A percentile compares a stretch with the other conserved stretches of the same genome.
These are phyloP conservation scores for Rhingia rostrata DNA, from an alignment of 2,888 invertebrate species.

Conservation along the genomic window DNA sequence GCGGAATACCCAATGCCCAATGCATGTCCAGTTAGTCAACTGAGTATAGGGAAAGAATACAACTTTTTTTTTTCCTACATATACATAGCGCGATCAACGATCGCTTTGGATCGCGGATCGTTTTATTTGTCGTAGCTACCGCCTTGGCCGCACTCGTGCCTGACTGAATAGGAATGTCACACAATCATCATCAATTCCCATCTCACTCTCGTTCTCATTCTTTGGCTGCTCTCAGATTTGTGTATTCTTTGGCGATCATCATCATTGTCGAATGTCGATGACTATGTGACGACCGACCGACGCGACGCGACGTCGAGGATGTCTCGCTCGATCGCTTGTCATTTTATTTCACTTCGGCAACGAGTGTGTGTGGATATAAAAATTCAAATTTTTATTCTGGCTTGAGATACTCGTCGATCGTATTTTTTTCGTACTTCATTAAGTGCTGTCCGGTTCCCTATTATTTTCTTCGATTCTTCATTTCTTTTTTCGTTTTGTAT, in stretches of 20 bases:
- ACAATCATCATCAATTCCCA: conserved; percentile 66
- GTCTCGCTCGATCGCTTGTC: conserved; percentile 64
- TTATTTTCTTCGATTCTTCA: conserved; percentile 44
- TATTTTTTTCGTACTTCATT: conserved; percentile 47
- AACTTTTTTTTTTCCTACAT: not conserved
- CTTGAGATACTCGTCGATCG: conserved; percentile 4
- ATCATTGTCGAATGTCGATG: not conserved
- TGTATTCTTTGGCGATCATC: conserved; percentile 22
- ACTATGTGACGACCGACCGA: too few relatives aligned
- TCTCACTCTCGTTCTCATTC: conserved; percentile 63
- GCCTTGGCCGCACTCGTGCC: conserved; percentile 1
- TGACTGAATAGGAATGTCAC: conserved; percentile 66
- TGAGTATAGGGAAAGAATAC: conserved; percentile 33
- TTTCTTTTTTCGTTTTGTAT: conserved; percentile 34
- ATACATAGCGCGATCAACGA: conserved; percentile 32
- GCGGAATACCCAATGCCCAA: conserved; percentile 14
- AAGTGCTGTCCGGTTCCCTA: conserved; percentile 47
- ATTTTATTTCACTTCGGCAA: conserved; percentile 62
- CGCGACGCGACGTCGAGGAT: not conserved
- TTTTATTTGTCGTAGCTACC: not conserved
- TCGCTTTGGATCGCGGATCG: conserved; percentile 13
- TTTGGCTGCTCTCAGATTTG: conserved; percentile 16
- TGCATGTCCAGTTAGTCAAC: conserved; percentile 62
- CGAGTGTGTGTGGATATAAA: conserved; percentile 55
- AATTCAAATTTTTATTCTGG: conserved; percentile 59